phyloP scores from a whole-genome alignment of 2,888 invertebrate species.

The Megalurothrips usitatus region DNA sequence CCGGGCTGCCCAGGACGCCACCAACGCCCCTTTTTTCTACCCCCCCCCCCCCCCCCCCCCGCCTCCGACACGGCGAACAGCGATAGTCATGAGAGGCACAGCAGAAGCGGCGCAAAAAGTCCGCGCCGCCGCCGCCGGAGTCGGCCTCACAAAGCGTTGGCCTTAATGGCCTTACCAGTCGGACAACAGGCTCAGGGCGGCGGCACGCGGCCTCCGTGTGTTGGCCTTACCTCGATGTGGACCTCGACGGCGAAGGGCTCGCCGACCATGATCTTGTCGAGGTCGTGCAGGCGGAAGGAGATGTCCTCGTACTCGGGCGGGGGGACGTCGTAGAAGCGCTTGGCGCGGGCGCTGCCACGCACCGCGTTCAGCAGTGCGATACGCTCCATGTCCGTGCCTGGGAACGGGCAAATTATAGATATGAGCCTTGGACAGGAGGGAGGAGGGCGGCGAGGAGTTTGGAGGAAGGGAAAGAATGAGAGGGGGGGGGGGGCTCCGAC shows the following conservation, averaged over 20 bases:
- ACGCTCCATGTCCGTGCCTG: constrained; percentile 65
- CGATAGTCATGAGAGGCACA: too few species aligned
- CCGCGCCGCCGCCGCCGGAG: too few species aligned
- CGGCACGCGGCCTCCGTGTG: too few species aligned
- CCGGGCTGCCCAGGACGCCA: too few species aligned
- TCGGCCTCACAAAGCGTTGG: too few species aligned
- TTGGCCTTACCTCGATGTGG: constrained; percentile 54
- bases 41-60: background rate
- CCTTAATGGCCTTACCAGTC: too few species aligned
- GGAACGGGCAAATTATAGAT: constrained; percentile 27
- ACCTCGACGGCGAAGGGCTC: constrained; percentile 63
- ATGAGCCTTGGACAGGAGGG: too few species aligned
- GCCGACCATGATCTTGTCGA: constrained; percentile 66
- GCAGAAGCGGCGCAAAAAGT: too few species aligned
- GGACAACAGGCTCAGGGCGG: too few species aligned
- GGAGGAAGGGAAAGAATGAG: background rate
- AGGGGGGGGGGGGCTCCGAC: background rate
- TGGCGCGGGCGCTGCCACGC: constrained; percentile 60
- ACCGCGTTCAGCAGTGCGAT: constrained; percentile 71
- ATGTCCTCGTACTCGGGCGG: constrained; percentile 57
- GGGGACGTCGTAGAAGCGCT: constrained; percentile 60
- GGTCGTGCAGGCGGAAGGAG: constrained; percentile 59
- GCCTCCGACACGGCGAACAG: background rate
- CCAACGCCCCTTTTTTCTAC: background rate
- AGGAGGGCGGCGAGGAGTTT: background rate